Percentiles rank a stretch among this genome's conserved stretches.
Conservation (phyloP, 2,888 invertebrate genomes). For the Coelinius sp. region DNA sequence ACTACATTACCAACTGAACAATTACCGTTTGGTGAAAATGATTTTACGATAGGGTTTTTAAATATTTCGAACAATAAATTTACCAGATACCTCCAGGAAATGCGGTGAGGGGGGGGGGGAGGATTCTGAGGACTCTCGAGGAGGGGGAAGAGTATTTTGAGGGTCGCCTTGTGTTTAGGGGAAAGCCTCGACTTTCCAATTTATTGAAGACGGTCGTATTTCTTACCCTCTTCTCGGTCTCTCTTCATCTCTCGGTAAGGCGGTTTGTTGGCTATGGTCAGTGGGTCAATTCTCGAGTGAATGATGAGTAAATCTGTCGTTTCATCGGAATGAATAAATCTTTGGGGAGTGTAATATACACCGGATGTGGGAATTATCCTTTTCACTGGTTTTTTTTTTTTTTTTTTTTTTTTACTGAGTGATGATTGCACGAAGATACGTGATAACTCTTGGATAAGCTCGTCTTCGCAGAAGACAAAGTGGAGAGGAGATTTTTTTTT, state of each 20-base stretch:
- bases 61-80: conserved; percentile 21
- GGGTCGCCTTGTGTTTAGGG: conserved; percentile 10
- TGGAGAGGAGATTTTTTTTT: not conserved
- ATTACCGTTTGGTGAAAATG: not conserved
- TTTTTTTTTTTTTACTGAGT: not conserved
- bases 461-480: not conserved
- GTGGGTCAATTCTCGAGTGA: conserved; percentile 9
- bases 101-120: too few species aligned
- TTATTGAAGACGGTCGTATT: conserved; percentile 47
- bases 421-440: not conserved
- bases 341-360: conserved; percentile 2
- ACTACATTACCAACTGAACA: conserved; percentile 32
- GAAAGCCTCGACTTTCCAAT: conserved; percentile 49
- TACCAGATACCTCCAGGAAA: too few species aligned
- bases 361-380: conserved; percentile 13
- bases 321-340: not conserved
- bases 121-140: conserved; percentile 21
- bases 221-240: conserved; percentile 33
- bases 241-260: not conserved
- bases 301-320: not conserved
- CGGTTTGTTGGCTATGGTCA: not conserved
- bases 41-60: conserved; percentile 23
- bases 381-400: not conserved
- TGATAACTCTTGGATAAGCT: not conserved
- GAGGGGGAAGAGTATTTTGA: not conserved